phyloP scores from a whole-genome alignment of 2,113 vertebrate species.

The Rousettus leschenaultii region DNA sequence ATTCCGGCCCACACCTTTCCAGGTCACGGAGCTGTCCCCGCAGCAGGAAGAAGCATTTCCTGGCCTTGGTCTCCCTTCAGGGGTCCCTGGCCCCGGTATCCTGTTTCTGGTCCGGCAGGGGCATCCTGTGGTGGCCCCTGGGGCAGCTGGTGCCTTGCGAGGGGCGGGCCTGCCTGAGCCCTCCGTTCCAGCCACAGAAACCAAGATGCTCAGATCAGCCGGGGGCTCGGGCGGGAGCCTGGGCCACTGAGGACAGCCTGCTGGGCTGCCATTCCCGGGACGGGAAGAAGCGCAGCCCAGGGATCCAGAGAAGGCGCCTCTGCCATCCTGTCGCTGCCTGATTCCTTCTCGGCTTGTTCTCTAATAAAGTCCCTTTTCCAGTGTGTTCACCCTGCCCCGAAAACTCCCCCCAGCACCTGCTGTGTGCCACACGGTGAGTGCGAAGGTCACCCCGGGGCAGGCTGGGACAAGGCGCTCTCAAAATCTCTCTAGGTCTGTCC shows the following conservation, averaged over 20 bases:
- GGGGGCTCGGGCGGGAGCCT: accelerated
- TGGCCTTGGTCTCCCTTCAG: conserved; percentile 3
- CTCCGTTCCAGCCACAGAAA: neutral
- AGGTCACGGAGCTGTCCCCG: conserved; percentile 37
- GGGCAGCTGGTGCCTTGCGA: neutral
- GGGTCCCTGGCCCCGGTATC: neutral
- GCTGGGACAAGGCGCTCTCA: neutral
- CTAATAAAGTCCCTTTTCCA: neutral
- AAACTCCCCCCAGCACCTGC: neutral
- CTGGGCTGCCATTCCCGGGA: accelerated
- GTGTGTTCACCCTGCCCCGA: accelerated
- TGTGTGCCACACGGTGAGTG: accelerated
- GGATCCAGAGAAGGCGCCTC: neutral
- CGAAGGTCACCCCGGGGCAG: neutral
- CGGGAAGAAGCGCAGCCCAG: accelerated
- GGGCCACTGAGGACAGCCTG: accelerated
- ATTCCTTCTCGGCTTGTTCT: neutral
- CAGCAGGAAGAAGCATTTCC: conserved; percentile 56
- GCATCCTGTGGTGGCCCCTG: conserved; percentile 30
- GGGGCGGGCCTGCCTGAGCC: neutral
- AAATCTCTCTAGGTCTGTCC: neutral
- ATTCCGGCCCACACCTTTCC: conserved; percentile 31
- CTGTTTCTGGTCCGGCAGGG: conserved; percentile 29
- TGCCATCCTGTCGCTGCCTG: too few relatives aligned
- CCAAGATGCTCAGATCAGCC: accelerated